Evolutionary conservation across 2,797 vertebrate genomes (phyloP).

Genomic region (Acanthurus lineatus): DNA sequence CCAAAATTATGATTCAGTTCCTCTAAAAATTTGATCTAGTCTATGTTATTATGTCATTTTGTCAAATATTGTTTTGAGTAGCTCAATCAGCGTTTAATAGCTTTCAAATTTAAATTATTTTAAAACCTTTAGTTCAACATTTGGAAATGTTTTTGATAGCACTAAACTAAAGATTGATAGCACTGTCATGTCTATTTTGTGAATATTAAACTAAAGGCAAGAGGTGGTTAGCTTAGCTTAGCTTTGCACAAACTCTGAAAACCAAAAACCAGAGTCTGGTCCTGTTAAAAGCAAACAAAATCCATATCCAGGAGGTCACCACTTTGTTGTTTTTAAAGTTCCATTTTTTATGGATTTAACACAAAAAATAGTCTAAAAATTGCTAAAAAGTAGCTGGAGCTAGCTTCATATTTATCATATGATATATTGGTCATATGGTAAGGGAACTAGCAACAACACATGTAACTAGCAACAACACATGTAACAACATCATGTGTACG

Average conservation of each 20-base stretch:
- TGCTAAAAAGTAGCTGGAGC: neutral
- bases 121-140: neutral
- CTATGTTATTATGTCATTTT: neutral
- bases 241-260: slow-evolving; percentile 4
- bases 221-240: neutral
- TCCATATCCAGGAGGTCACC: no score
- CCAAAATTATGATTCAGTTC: neutral
- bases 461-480: neutral
- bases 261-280: no score
- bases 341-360: neutral
- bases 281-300: no score
- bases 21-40: neutral
- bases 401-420: neutral
- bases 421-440: neutral
- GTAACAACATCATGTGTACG: neutral
- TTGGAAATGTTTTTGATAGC: no score
- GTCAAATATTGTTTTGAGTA: neutral
- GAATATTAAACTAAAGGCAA: neutral
- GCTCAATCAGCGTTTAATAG: neutral
- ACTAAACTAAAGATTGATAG: neutral
- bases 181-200: neutral
- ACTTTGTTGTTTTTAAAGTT: neutral
- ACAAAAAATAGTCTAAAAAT: neutral
- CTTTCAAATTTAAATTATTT: no score
- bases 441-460: no score